Evolutionary conservation across 1,140 invertebrate species (phyloP), one percentile per base, ranked within the genome.

Genomic region (Frieseomelitta varia): DNA sequence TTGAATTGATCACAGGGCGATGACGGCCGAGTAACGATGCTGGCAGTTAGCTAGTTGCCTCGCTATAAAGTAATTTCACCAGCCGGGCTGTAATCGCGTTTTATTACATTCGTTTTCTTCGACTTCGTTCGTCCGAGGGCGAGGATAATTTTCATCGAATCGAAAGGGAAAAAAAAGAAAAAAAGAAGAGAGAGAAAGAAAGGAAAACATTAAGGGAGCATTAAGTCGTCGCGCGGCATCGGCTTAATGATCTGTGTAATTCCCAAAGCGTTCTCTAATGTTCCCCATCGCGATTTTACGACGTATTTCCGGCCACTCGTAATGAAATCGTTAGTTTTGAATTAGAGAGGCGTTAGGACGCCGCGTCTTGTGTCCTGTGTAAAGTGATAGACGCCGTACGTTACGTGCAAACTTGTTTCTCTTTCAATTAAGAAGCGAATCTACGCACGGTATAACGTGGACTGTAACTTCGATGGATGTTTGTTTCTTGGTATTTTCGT

Each of bases 31-130:
- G 21, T 53, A 53, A 53, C 4, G 19, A 55, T 4, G 27, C 15
- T 55, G 19, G 61, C 24, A 71, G 53, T 79, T 39, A 55, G 53
- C 34, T 47, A 1, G 34, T 12, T 21, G 34, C 55, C 19, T 53
- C 12, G 8, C n/a, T 72, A 4, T 74, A 74, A 72, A 80, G 39
- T 24, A 63, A 74, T 63, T 63, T 24, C 47, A 27, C 27, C 27
- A 47, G 21, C n/a, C 8, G 47, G n/a, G 30, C n/a, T n/a, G 27
- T 81, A 81, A 81, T 81, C 79, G 39, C 69, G 79, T 63, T 74
- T 81, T 74, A 81, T 81, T 74, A 34, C 79, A 4, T 74, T 51
- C 69, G 30, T 81, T 81, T 73, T 34, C 68, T 30, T 39, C 63
- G 12, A 34, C 21, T 17, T 19, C 55, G 61, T 27, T 24, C 27